A percentile compares a stretch with the other conserved stretches of the same genome.
These are phyloP conservation scores for Coronaproctus castanopsis DNA, from an alignment of 2,888 invertebrate genomes.

Conservation along the genomic window DNA sequence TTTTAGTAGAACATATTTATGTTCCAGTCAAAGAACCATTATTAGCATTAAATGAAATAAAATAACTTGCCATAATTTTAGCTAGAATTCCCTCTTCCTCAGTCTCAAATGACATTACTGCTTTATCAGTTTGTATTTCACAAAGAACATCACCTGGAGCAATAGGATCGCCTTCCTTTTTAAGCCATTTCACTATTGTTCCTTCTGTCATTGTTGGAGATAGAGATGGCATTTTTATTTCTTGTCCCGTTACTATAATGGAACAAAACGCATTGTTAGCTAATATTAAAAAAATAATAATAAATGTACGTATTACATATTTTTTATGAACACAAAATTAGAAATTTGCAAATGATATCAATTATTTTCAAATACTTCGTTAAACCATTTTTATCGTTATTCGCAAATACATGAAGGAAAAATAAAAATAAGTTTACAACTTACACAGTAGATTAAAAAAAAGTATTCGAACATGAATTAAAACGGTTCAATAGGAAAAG, in stretches of 20 bases:
- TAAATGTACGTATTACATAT: background rate
- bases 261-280: constrained; percentile 1
- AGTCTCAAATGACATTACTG: constrained; percentile 36
- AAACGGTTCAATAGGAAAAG: too few relatives aligned
- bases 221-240: constrained; percentile 35
- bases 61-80: constrained; percentile 33
- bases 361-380: background rate
- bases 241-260: constrained; percentile 29
- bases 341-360: background rate
- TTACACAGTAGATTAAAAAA: too few relatives aligned
- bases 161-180: constrained; percentile 34
- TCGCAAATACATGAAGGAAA: background rate
- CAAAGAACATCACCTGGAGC: constrained; percentile 38
- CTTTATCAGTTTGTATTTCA: constrained; percentile 45
- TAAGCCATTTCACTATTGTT: constrained; percentile 36
- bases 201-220: constrained; percentile 43
- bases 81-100: constrained; percentile 41
- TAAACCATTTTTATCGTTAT: background rate
- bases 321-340: background rate
- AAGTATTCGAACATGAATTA: too few relatives aligned
- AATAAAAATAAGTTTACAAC: too few relatives aligned
- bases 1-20: too few relatives aligned
- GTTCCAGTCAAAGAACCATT: too few relatives aligned
- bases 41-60: too few relatives aligned
- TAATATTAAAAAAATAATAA: background rate